phyloP scores from a whole-genome alignment of 2,797 vertebrate species.

The Crax fasciolata region DNA sequence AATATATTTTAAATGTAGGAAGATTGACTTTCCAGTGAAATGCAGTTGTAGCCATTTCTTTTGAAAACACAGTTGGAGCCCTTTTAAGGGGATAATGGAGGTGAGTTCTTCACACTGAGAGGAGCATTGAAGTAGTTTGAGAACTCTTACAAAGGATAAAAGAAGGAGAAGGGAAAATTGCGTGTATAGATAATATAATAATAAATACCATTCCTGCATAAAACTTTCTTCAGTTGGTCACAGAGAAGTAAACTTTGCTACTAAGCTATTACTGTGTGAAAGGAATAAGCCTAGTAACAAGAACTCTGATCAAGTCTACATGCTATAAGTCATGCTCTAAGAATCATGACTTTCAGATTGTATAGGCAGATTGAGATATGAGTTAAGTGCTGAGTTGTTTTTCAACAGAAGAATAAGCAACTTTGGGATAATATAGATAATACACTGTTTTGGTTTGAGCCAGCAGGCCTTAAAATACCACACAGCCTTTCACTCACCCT shows the following conservation, averaged over 20 bases:
- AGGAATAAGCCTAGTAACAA: background rate
- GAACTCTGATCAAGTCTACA: background rate
- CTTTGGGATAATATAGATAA: background rate
- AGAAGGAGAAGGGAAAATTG: background rate
- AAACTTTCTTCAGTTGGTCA: background rate
- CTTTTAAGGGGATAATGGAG: background rate
- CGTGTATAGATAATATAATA: background rate
- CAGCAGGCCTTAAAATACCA: too few relatives aligned
- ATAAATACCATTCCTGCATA: background rate
- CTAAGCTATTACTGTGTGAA: background rate
- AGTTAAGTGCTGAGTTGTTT: background rate
- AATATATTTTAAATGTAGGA: constrained; percentile 20
- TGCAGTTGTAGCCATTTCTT: constrained; percentile 24
- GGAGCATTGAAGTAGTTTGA: background rate
- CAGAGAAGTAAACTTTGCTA: background rate
- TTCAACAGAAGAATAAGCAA: background rate
- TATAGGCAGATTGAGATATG: background rate
- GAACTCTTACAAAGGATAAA: background rate
- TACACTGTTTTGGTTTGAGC: too few relatives aligned
- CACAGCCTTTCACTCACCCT: too few relatives aligned
- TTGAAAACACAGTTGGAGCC: constrained; percentile 6
- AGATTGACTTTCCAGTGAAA: background rate
- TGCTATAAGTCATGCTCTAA: background rate
- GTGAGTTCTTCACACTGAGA: background rate
- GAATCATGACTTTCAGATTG: background rate